Conservation (phyloP, 2,797 vertebrate genomes). For the Mormyrus proboscirostris region DNA sequence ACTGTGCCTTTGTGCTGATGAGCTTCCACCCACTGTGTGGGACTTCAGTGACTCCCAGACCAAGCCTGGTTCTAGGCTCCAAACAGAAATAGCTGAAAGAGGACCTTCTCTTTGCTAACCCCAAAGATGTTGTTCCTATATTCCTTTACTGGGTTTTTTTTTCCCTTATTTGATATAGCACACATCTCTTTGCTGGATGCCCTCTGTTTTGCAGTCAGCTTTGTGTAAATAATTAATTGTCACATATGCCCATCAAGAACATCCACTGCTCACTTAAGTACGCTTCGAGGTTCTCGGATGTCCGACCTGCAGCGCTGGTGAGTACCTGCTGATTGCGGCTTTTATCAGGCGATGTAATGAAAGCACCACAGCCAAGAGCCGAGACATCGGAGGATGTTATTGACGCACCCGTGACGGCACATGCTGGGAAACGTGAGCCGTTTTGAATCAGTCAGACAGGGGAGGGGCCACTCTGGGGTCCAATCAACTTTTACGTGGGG, state of each 20-base stretch:
- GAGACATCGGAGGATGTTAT: not conserved
- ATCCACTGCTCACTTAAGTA: not conserved
- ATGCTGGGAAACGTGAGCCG: not conserved
- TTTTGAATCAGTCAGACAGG: not conserved
- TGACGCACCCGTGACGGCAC: not conserved
- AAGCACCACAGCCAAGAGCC: not conserved
- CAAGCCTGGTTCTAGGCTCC: not conserved
- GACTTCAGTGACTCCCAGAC: not conserved
- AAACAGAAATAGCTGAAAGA: slow-evolving; percentile 6
- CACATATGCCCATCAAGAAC: not conserved
- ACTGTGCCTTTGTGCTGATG: not conserved
- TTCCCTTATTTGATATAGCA: slow-evolving; percentile 4
- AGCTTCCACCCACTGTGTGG: not conserved
- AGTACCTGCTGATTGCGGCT: not conserved
- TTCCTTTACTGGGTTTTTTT: not conserved
- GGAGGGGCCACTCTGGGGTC: not conserved
- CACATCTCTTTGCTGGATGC: not conserved
- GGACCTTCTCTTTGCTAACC: not conserved
- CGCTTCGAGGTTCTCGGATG: not conserved
- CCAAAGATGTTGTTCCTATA: not conserved
- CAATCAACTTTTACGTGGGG: not conserved
- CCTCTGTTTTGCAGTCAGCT: not conserved
- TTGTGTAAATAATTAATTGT: not conserved
- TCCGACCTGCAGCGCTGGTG: not conserved
- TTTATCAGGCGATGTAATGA: not conserved